Evolutionary conservation across 2,113 vertebrate species (phyloP).

Genomic region (Tichodroma muraria): DNA sequence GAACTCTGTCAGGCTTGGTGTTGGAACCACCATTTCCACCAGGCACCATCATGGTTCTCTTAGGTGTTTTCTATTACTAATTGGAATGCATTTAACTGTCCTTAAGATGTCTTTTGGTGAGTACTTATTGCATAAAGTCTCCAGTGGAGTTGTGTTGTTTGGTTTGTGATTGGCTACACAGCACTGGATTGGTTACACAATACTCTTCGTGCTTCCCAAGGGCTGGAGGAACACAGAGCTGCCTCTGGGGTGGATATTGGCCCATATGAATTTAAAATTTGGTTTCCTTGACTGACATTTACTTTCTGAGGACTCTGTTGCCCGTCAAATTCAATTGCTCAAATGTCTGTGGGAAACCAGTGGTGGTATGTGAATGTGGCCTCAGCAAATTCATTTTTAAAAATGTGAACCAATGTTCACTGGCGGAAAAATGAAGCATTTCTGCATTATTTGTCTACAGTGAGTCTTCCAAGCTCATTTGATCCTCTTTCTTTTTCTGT

Average conservation of each 20-base stretch:
- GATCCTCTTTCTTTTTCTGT: neutral
- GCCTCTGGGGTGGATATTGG: neutral
- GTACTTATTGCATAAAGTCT: neutral
- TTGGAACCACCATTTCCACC: neutral
- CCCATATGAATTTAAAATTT: neutral
- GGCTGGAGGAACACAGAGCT: neutral
- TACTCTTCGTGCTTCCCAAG: neutral
- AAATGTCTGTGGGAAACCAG: constrained; percentile 34
- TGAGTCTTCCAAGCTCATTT: neutral
- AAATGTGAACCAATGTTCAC: neutral
- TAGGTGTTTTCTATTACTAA: neutral
- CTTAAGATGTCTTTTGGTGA: neutral
- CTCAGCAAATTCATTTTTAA: neutral
- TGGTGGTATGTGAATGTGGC: neutral
- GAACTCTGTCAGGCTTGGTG: neutral
- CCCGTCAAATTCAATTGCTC: constrained; percentile 27
- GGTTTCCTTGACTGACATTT: neutral
- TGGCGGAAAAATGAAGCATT: neutral
- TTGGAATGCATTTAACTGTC: neutral
- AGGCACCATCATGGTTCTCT: rapidly evolving
- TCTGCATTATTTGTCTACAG: constrained; percentile 1
- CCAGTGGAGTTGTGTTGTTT: neutral
- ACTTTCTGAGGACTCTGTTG: constrained; percentile 17
- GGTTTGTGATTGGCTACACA: neutral
- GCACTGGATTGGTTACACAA: neutral